Conservation (phyloP, 1,140 invertebrate species). For the Phocides pigmalion region DNA sequence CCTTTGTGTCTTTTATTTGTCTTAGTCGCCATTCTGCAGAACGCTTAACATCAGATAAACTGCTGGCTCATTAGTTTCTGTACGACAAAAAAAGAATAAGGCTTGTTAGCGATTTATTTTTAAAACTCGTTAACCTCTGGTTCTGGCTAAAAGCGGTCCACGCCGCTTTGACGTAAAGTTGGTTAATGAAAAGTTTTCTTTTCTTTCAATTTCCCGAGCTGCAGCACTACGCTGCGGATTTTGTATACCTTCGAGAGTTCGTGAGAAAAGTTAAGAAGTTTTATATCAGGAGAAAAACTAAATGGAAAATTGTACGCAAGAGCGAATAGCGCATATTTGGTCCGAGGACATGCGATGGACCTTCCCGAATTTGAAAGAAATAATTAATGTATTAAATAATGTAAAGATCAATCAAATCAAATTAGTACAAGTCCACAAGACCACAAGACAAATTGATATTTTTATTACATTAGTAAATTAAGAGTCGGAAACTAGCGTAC, state of each 20-base stretch:
- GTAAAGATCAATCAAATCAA: too few relatives aligned
- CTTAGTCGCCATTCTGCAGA: too few relatives aligned
- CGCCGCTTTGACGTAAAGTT: constrained; percentile 20
- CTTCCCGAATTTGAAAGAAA: too few relatives aligned
- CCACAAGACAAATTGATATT: too few relatives aligned
- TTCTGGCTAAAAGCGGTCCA: background rate
- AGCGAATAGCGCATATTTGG: background rate
- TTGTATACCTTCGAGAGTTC: constrained; percentile 18
- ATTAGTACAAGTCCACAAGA: too few relatives aligned
- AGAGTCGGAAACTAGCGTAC: too few relatives aligned
- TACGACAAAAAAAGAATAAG: background rate
- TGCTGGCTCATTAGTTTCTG: background rate
- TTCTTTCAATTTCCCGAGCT: constrained; percentile 19
- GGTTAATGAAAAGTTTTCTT: constrained; percentile 27
- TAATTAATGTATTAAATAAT: too few relatives aligned
- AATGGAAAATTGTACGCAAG: background rate
- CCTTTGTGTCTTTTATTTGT: too few relatives aligned
- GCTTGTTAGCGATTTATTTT: constrained; percentile 4
- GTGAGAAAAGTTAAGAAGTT: constrained; percentile 4
- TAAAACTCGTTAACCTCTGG: constrained; percentile 1
- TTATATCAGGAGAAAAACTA: background rate
- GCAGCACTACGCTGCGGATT: constrained; percentile 20
- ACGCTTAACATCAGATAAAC: background rate
- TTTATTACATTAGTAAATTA: too few relatives aligned
- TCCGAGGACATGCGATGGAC: too few relatives aligned